phyloP scores from a whole-genome alignment of 2,888 invertebrate species.

The Drosophila mayaguana region DNA sequence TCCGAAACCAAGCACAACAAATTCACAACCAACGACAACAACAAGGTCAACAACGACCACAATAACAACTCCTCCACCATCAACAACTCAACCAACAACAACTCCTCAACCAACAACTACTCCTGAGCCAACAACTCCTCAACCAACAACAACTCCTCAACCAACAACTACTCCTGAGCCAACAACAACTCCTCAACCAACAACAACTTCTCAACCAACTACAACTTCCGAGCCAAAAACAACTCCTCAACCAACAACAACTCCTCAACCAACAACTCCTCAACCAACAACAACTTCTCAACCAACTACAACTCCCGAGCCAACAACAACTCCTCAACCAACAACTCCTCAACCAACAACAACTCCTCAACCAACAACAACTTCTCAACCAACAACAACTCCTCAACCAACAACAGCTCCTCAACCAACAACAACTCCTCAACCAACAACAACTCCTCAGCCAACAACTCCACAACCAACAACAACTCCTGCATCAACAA shows the following conservation, averaged over 20 bases:
- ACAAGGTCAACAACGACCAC: background rate
- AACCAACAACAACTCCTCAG: too few species aligned
- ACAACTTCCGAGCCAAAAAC: background rate
- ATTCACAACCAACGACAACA: background rate
- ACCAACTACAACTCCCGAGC: background rate
- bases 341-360: background rate
- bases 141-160: background rate
- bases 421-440: slow-evolving; percentile 9
- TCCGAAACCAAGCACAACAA: background rate
- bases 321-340: background rate
- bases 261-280: too few species aligned
- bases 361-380: background rate
- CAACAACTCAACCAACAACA: background rate
- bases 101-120: background rate
- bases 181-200: background rate
- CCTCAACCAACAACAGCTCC: slow-evolving; percentile 5
- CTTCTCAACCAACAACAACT: background rate
- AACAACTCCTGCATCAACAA: background rate
- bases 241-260: background rate
- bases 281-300: background rate
- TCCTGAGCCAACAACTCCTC: background rate
- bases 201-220: background rate
- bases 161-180: too few species aligned
- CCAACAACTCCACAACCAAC: background rate
- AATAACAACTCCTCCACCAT: background rate